A percentile compares a stretch with the other conserved stretches of the same genome.
Evolutionary conservation across 53 echinoderm and acorn worm genomes (phyloP).

Genomic region (Luidia sarsii): DNA sequence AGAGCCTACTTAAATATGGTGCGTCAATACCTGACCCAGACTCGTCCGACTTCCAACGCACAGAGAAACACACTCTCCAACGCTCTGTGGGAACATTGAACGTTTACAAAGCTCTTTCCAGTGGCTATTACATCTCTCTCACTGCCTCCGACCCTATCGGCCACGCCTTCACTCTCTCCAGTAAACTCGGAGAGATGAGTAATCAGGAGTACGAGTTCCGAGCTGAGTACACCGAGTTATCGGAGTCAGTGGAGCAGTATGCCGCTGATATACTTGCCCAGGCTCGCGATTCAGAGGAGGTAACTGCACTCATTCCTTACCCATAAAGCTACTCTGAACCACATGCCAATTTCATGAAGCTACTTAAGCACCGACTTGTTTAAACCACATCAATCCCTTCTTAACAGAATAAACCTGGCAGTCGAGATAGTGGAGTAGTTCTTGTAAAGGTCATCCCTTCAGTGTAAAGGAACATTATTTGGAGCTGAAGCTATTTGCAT

Average conservation of each 20-base stretch:
- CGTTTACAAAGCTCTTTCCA: conserved; percentile 82
- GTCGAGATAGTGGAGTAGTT: too few species aligned
- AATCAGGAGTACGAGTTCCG: conserved; percentile 93
- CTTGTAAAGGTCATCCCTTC: too few species aligned
- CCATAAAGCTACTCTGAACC: too few species aligned
- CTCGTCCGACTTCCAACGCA: conserved; percentile 71
- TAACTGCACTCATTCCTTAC: too few species aligned
- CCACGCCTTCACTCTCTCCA: conserved; percentile 75
- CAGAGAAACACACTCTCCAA: conserved; percentile 93
- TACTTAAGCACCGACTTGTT: too few species aligned
- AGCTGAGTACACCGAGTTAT: conserved; percentile 80
- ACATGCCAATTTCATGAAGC: too few species aligned
- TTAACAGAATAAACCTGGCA: too few species aligned
- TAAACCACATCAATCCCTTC: too few species aligned
- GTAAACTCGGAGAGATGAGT: conserved; percentile 82
- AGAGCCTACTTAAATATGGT: conserved; percentile 85
- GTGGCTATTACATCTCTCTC: conserved; percentile 89
- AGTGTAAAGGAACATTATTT: too few species aligned
- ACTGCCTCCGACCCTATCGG: conserved; percentile 88
- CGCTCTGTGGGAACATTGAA: conserved; percentile 92
- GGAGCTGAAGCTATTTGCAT: too few species aligned
- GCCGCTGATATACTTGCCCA: conserved; percentile 94
- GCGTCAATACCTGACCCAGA: conserved; percentile 80
- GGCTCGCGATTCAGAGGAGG: conserved; percentile 92
- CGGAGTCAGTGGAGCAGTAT: conserved; percentile 83